Evolutionary conservation across 1,140 invertebrate genomes (phyloP).

Genomic region (Formica selysi): DNA sequence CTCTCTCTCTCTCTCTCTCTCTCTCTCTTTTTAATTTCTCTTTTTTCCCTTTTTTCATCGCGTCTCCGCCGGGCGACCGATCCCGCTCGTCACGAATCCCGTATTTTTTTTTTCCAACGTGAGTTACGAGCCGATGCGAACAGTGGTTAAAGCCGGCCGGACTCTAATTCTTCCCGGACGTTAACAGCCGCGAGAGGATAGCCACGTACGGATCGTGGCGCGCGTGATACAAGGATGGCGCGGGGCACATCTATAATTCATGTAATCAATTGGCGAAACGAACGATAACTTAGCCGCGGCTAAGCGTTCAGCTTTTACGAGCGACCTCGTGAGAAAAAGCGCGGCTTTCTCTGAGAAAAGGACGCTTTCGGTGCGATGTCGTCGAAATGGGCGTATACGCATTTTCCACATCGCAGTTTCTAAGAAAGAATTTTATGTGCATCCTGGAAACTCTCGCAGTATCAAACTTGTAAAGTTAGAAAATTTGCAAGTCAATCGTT

Average conservation of each 20-base stretch:
- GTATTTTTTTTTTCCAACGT: slow-evolving; percentile 68
- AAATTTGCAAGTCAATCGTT: background rate
- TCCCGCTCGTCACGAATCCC: slow-evolving; percentile 58
- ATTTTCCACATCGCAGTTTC: slow-evolving; percentile 24
- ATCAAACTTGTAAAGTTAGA: slow-evolving; percentile 2
- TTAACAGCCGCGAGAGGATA: slow-evolving; percentile 77
- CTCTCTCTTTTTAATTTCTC: too few species aligned
- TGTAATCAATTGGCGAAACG: slow-evolving; percentile 78
- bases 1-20: too few species aligned
- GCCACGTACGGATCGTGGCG: slow-evolving; percentile 66
- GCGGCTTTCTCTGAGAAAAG: slow-evolving; percentile 31
- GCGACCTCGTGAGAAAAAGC: slow-evolving; percentile 41
- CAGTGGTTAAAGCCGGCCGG: slow-evolving; percentile 71
- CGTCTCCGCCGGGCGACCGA: slow-evolving; percentile 28
- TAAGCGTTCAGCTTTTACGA: slow-evolving; percentile 72
- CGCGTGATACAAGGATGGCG: slow-evolving; percentile 59
- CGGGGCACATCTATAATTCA: slow-evolving; percentile 77
- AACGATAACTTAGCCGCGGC: slow-evolving; percentile 73
- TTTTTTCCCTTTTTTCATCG: background rate
- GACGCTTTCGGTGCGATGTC: background rate
- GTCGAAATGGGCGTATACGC: background rate
- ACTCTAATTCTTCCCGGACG: slow-evolving; percentile 76
- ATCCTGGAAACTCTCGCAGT: background rate
- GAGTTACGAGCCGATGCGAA: slow-evolving; percentile 66
- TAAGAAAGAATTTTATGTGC: background rate